Percentiles rank a stretch among this genome's conserved stretches.
phyloP scores from a whole-genome alignment of 2,797 vertebrate genomes.

The Ptychadena robeensis region DNA sequence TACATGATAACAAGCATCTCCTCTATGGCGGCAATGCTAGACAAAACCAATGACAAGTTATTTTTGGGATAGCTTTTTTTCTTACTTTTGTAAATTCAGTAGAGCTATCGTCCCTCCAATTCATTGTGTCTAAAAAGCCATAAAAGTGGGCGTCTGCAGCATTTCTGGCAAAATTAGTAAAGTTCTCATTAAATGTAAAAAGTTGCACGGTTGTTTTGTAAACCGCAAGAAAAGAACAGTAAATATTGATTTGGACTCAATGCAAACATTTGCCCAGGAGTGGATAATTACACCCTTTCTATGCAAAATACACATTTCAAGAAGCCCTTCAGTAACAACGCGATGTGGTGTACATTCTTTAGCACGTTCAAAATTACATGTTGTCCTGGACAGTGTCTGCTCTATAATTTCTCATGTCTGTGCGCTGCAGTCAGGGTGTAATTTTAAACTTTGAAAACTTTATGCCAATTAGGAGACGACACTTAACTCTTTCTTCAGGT shows the following conservation, averaged over 20 bases:
- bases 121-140: background rate
- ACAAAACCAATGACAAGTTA: no score
- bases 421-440: conserved; percentile 87
- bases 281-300: conserved; percentile 91
- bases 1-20: no score
- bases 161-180: conserved; percentile 4
- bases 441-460: conserved; percentile 86
- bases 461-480: conserved; percentile 79
- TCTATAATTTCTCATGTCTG: conserved; percentile 90
- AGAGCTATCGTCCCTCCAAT: background rate
- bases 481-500: conserved; percentile 79
- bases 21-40: no score
- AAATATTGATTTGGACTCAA: conserved; percentile 88
- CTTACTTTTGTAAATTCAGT: background rate
- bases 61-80: background rate
- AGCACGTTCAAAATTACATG: conserved; percentile 90
- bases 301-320: conserved; percentile 86
- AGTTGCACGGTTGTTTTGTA: conserved; percentile 70
- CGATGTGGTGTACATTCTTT: conserved; percentile 87
- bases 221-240: conserved; percentile 83
- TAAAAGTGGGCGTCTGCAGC: background rate
- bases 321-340: conserved; percentile 86
- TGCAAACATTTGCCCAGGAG: conserved; percentile 88
- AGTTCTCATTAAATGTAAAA: conserved; percentile 9
- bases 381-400: conserved; percentile 89